These are phyloP conservation scores for Xerus inauris DNA, from an alignment of 2,113 vertebrate species.

Conservation along the genomic window DNA sequence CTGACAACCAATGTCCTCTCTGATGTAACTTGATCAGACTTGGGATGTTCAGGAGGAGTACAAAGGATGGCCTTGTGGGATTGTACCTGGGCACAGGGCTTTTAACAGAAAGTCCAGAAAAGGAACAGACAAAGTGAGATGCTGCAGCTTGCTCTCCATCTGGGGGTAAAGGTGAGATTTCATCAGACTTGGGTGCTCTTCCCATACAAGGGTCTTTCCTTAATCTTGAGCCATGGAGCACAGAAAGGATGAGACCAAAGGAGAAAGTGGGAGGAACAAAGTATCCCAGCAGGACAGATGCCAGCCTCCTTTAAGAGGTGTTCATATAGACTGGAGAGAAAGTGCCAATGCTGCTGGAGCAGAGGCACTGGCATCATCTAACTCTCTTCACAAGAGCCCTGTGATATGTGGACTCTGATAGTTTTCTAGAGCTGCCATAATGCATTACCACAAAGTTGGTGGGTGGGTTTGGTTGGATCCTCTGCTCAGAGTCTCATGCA, in stretches of 20 bases:
- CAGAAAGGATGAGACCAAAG: neutral
- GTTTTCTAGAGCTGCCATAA: neutral
- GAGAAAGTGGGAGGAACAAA: neutral
- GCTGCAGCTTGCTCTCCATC: neutral
- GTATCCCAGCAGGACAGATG: neutral
- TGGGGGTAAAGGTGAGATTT: neutral
- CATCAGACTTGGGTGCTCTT: neutral
- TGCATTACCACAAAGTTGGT: neutral
- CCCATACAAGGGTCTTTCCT: neutral
- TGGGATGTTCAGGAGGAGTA: neutral
- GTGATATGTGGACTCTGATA: fast-evolving
- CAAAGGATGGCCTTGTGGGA: neutral
- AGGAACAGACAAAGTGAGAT: too few relatives aligned
- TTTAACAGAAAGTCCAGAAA: neutral
- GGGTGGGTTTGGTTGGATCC: neutral
- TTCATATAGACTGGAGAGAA: fast-evolving
- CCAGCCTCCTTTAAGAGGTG: neutral
- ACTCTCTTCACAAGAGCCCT: neutral
- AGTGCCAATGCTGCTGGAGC: neutral
- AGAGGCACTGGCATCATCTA: fast-evolving
- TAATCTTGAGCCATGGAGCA: neutral
- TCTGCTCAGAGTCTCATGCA: neutral
- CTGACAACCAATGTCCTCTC: neutral
- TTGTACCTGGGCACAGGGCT: neutral
- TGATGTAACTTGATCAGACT: neutral